Base-by-base conservation (phyloP, 2,797 vertebrate genomes). In the Manis crassicaudata region DNA sequence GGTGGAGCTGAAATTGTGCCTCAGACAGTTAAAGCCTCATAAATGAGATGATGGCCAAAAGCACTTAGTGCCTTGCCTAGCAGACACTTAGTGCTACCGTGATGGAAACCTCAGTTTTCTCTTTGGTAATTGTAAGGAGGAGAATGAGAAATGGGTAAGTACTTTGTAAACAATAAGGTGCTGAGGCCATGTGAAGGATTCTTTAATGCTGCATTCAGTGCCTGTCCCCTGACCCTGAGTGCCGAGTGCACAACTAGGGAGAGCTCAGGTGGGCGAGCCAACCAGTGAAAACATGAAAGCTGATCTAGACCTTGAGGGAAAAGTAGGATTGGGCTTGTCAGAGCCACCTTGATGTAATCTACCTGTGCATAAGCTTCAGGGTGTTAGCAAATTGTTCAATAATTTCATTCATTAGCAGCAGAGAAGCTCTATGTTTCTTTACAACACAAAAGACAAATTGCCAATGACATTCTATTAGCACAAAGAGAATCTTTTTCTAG, bases 331-430 rank as follows among this genome's bases (percentile, higher is more conserved):
- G 72, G 32, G 6, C 12, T 85, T 72, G 43, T 62, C 43, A 86
- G 35, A 82, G 40, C 21, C 50, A 75, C 21, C 1, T 77, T 68
- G 40, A 62, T 43, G 60, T 27, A 68, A 79, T 68, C 23, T 68
- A 32, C 21, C 70, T 43, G 7, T 46, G 40, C 70, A 21, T 54
- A 72, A 43, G 8, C 56, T 83, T 77, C 72, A 20, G 35, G 18
- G 11, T 29, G 23, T 90, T 8, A 62, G 16, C 43, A 87, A 72
- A 73, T 50, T 68, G 17, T 63, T 50, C 56, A 86, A 82, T 87
- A 90, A 77, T 54, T 90, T 50, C 60, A 85, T 79, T 92, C 17
- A 70, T 90, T 94, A 58, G 17, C 43, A 46, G 46, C 58, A 92
- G 29, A 32, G 46, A 86, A 92, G 7, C 7, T 75, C 46, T 62